Conservation (phyloP, 2,113 vertebrate genomes). For the Sterrhoptilus dennistouni region DNA sequence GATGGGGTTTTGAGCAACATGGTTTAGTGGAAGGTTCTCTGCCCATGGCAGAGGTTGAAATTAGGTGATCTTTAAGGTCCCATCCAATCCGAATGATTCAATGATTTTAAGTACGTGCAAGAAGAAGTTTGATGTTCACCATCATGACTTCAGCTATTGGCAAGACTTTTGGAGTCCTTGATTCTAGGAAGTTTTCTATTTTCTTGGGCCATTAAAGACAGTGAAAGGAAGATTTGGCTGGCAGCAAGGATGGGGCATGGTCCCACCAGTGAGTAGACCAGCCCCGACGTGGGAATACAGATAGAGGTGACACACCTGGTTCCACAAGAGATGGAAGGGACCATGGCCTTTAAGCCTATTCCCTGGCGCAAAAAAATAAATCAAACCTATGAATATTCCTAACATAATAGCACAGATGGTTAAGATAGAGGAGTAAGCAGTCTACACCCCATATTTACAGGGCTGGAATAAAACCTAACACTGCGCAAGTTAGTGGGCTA, state of each 20-base stretch:
- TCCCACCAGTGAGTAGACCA: fast-evolving
- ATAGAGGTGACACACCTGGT: neutral
- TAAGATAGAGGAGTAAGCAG: neutral
- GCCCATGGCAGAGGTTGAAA: neutral
- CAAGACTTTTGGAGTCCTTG: neutral
- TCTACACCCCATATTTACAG: neutral
- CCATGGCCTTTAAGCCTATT: neutral
- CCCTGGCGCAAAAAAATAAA: neutral
- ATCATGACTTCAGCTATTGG: neutral
- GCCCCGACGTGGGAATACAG: neutral
- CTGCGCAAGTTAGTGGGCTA: neutral
- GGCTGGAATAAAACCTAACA: neutral
- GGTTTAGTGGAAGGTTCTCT: neutral
- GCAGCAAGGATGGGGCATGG: fast-evolving
- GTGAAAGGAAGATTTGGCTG: neutral
- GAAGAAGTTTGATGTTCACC: neutral
- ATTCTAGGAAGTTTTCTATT: neutral
- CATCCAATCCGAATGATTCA: neutral
- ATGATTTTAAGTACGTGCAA: neutral
- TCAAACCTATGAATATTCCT: neutral
- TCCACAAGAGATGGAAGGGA: neutral
- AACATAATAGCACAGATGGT: neutral
- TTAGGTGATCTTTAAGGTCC: neutral
- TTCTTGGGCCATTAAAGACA: neutral
- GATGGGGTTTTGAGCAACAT: neutral